A percentile compares a stretch with the other conserved stretches of the same genome.
Evolutionary conservation across 2,888 invertebrate species (phyloP).

Genomic region (Atrina japonica): DNA sequence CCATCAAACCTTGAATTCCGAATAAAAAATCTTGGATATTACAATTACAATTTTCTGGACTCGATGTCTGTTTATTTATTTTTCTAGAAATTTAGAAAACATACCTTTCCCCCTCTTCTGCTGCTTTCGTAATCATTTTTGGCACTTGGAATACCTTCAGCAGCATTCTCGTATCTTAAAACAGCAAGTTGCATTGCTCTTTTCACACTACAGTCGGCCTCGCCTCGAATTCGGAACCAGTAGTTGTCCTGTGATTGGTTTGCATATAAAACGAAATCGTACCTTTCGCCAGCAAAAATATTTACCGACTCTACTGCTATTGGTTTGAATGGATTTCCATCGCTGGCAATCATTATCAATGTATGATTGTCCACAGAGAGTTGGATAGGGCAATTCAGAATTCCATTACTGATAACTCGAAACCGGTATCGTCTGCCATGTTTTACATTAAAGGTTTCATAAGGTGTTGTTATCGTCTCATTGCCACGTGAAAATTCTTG

Average conservation of each 20-base stretch:
- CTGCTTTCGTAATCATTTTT: slow-evolving; percentile 48
- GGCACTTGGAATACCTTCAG: slow-evolving; percentile 50
- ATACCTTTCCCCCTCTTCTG: slow-evolving; percentile 53
- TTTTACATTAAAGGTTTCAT: slow-evolving; percentile 64
- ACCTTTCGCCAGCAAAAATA: slow-evolving; percentile 89
- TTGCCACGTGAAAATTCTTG: slow-evolving; percentile 45
- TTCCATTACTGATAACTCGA: slow-evolving; percentile 69
- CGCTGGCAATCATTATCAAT: slow-evolving; percentile 69
- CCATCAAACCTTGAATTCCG: too few species aligned
- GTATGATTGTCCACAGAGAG: slow-evolving; percentile 73
- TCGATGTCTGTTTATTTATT: too few species aligned
- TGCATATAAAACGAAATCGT: slow-evolving; percentile 57
- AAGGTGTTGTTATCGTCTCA: slow-evolving; percentile 58
- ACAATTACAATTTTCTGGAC: too few species aligned
- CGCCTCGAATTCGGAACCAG: slow-evolving; percentile 58
- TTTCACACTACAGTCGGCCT: slow-evolving; percentile 52
- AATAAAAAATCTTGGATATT: too few species aligned
- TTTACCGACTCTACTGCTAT: slow-evolving; percentile 63
- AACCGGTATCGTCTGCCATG: slow-evolving; percentile 69
- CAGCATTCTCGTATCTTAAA: slow-evolving; percentile 89
- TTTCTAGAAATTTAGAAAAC: too few species aligned
- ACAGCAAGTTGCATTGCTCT: slow-evolving; percentile 82
- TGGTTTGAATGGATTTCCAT: slow-evolving; percentile 65
- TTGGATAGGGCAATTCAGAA: slow-evolving; percentile 82
- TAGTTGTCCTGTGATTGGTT: slow-evolving; percentile 67